phyloP scores from a whole-genome alignment of 2,888 invertebrate genomes.

The Dyspetes luteomarginatus region DNA sequence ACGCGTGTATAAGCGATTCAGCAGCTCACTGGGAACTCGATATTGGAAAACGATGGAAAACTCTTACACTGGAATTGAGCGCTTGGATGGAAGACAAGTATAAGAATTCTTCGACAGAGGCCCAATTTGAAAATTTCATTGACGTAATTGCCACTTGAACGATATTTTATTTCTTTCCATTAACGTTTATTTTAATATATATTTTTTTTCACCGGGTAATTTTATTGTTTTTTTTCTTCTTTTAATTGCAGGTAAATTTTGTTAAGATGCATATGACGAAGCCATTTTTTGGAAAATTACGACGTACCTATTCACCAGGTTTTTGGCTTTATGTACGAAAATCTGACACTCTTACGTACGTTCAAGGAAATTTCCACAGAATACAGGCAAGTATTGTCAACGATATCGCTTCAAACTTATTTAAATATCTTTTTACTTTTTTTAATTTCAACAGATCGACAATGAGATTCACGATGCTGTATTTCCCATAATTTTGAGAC shows the following conservation, averaged over 20 bases:
- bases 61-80: slow-evolving; percentile 89
- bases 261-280: slow-evolving; percentile 94
- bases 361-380: slow-evolving; percentile 88
- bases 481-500: slow-evolving; percentile 88
- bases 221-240: too few species aligned
- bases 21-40: slow-evolving; percentile 93
- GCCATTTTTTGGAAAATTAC: slow-evolving; percentile 92
- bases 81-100: slow-evolving; percentile 94
- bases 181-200: too few species aligned
- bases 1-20: slow-evolving; percentile 87
- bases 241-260: slow-evolving; percentile 89
- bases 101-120: slow-evolving; percentile 88
- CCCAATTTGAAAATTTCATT: slow-evolving; percentile 91
- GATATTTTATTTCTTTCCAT: slow-evolving; percentile 23
- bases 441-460: slow-evolving; percentile 90
- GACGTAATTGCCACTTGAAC: slow-evolving; percentile 81
- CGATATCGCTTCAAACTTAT: background rate
- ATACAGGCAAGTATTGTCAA: slow-evolving; percentile 83
- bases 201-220: slow-evolving; percentile 2
- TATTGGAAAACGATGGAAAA: slow-evolving; percentile 92
- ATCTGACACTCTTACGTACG: slow-evolving; percentile 88
- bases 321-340: slow-evolving; percentile 90
- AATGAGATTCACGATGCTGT: slow-evolving; percentile 90
- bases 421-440: background rate
- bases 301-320: slow-evolving; percentile 90